Evolutionary conservation across 2,888 invertebrate species (phyloP), one percentile per base, ranked within the genome.

Genomic region (Sarcophaga caerulescens): DNA sequence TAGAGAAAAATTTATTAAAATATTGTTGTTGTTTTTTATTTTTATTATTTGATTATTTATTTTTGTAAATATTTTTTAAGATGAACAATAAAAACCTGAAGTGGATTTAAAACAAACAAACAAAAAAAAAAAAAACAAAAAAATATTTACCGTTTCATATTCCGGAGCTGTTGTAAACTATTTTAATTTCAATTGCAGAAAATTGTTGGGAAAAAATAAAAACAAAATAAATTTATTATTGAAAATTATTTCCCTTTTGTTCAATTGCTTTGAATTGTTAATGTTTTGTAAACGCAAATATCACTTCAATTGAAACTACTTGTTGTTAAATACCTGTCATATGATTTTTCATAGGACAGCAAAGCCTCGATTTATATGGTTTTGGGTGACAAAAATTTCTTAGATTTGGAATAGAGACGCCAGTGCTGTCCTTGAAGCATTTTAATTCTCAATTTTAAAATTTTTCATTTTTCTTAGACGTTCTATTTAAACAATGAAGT

Each of bases 101-200:
- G 35, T 35, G 35, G 35, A 35, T 35, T 35, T 10, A 8, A 35
- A 77, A 86, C 60, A 60, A 60, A 60, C 11, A 47, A 17, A 66
- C 8, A n/a, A n/a, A n/a, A n/a, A n/a, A n/a, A n/a, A n/a, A n/a
- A n/a, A n/a, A n/a, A n/a, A n/a, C 12, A 71, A 77, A 77, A 88
- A 80, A 87, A 89, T 90, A 89, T 88, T 93, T 93, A 93, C 93
- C 93, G 93, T 92, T 90, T 93, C 93, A 89, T 93, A 93, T 89
- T 93, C 93, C 84, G 93, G 93, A 89, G 93, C 92, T 89, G 92
- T 93, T 89, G 93, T 93, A 89, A 93, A 93, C 93, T 93, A 82
- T 86, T 81, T 70, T 45, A 74, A 69, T 69, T 79, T 52, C 1
- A 62, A 73, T 69, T 70, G 59, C 45, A 79, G 52, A 78, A 69